Conservation (phyloP, 1,140 invertebrate species). For the Rhizoglyphus robini region DNA sequence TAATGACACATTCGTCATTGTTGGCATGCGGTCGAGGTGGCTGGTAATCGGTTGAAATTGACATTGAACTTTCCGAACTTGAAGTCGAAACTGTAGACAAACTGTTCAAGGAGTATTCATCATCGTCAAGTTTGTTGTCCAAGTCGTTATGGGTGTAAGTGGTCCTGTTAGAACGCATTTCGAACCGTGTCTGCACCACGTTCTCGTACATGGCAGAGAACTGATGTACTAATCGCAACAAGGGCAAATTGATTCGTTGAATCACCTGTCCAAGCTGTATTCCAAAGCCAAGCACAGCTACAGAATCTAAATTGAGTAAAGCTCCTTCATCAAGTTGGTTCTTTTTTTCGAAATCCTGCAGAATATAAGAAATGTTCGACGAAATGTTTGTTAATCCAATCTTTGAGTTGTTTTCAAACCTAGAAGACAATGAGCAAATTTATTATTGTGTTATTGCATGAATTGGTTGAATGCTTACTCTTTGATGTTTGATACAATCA, state of each 20-base stretch:
- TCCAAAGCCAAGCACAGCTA: background rate
- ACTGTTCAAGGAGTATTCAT: background rate
- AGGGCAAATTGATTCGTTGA: slow-evolving; percentile 86
- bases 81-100: slow-evolving; percentile 22
- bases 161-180: slow-evolving; percentile 51
- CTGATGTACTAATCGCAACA: slow-evolving; percentile 80
- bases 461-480: too few species aligned
- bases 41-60: too few species aligned
- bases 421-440: too few species aligned
- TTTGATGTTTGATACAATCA: too few species aligned
- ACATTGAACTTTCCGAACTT: too few species aligned
- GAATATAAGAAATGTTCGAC: background rate
- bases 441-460: too few species aligned
- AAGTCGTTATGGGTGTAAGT: slow-evolving; percentile 26
- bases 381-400: background rate
- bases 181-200: slow-evolving; percentile 81
- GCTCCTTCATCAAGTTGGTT: background rate
- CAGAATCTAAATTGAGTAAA: background rate
- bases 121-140: background rate
- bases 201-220: slow-evolving; percentile 96
- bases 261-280: slow-evolving; percentile 42
- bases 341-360: background rate
- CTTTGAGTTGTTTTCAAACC: too few species aligned
- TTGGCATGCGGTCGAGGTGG: background rate
- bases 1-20: slow-evolving; percentile 4